Conservation (phyloP, 2,797 vertebrate species). For the Tiaroga cobitis region DNA sequence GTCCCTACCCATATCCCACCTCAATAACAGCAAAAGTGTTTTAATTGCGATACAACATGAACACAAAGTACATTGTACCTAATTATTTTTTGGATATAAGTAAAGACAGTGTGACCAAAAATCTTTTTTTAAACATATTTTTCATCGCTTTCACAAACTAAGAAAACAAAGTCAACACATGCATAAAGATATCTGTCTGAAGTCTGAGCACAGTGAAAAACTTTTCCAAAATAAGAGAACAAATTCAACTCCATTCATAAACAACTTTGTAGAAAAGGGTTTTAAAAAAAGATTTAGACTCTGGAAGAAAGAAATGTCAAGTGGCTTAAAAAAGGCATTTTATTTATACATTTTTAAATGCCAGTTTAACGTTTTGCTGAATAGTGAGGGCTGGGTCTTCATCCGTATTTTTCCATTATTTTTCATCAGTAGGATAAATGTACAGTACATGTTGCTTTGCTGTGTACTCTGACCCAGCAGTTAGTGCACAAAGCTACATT, state of each 20-base stretch:
- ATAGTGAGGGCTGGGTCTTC: neutral
- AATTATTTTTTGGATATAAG: neutral
- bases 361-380: neutral
- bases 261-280: neutral
- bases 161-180: neutral
- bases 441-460: conserved; percentile 1
- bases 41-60: neutral
- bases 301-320: neutral
- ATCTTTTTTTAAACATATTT: neutral
- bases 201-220: neutral
- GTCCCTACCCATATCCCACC: no score
- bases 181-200: neutral
- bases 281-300: neutral
- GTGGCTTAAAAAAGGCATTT: neutral
- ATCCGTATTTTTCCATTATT: neutral
- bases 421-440: neutral
- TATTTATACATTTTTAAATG: neutral
- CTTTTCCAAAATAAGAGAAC: neutral
- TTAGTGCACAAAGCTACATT: conserved; percentile 39
- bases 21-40: no score
- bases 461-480: conserved; percentile 17
- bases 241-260: neutral
- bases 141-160: neutral
- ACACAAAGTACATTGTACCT: neutral
- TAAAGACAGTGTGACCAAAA: neutral